A percentile compares a stretch with the other conserved stretches of the same genome.
These are phyloP conservation scores for Hybognathus amarus DNA, from an alignment of 2,797 vertebrate species.

Conservation along the genomic window DNA sequence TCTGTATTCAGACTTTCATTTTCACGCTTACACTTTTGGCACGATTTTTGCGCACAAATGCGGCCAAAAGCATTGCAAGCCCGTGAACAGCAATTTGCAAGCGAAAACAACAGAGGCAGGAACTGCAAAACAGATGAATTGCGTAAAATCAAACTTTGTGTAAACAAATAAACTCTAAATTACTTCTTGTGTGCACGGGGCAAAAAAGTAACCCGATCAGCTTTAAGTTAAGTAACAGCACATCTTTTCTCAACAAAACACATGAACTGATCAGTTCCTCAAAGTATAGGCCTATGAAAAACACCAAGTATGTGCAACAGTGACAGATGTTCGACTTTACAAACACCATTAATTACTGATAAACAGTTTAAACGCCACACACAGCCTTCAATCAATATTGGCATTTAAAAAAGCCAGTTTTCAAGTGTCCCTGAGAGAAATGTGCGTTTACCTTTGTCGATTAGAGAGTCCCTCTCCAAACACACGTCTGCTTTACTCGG, in stretches of 20 bases:
- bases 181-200: no score
- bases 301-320: background rate
- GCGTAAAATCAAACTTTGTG: no score
- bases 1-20: no score
- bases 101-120: no score
- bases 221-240: background rate
- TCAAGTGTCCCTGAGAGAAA: background rate
- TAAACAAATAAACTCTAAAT: no score
- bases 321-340: background rate
- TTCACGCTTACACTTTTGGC: no score
- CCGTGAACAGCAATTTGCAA: no score
- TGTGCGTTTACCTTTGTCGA: conserved; percentile 74
- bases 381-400: background rate
- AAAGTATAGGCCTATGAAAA: background rate
- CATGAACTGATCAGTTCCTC: background rate
- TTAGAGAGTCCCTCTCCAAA: conserved; percentile 66
- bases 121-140: no score
- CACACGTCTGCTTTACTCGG: conserved; percentile 61
- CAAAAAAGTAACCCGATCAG: no score
- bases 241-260: background rate
- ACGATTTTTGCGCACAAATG: no score
- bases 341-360: background rate
- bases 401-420: background rate
- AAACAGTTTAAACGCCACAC: background rate
- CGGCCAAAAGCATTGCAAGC: no score